These are phyloP conservation scores for Microvelia longipes DNA, from an alignment of 1,140 invertebrate genomes.

Conservation along the genomic window DNA sequence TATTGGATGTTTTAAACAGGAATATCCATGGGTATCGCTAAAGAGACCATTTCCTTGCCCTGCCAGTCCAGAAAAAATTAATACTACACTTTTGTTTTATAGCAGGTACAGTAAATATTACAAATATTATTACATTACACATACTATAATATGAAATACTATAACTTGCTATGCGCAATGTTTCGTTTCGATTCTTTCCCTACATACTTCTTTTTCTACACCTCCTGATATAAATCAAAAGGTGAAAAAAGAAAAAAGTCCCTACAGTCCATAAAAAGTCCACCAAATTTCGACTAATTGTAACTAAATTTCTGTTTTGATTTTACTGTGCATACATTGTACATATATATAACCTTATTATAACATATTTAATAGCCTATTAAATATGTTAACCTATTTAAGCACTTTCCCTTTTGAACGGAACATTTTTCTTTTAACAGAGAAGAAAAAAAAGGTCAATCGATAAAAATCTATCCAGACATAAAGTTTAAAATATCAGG, in stretches of 20 bases:
- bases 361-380: no score
- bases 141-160: background rate
- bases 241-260: no score
- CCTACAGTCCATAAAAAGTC: background rate
- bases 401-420: no score
- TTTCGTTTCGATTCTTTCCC: no score
- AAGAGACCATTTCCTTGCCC: background rate
- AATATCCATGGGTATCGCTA: background rate
- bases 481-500: slow-evolving; percentile 1
- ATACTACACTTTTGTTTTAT: background rate
- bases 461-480: slow-evolving; percentile 13
- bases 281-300: background rate
- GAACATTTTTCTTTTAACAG: no score
- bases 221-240: no score
- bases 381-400: no score
- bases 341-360: no score
- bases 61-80: background rate
- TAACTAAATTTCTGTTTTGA: background rate
- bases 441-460: background rate
- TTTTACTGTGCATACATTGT: background rate
- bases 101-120: background rate
- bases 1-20: background rate
- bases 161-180: no score
- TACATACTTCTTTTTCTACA: no score
- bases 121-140: background rate